Base-by-base conservation (phyloP, 2,797 vertebrate genomes). In the Mus minutoides region DNA sequence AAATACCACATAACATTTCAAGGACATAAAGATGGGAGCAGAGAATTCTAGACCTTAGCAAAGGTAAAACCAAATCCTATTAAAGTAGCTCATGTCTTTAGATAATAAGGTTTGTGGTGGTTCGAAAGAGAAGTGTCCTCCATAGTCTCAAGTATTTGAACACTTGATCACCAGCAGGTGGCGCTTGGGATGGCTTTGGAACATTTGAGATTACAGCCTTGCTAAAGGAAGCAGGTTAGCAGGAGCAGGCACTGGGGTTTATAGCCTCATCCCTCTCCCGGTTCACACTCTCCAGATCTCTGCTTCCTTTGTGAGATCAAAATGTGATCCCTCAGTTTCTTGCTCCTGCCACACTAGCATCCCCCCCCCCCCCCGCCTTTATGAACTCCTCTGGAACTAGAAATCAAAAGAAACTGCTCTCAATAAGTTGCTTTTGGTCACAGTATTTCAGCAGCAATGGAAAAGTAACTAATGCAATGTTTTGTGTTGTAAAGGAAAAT, bases 21-120 rank as follows among this genome's bases (percentile, higher is more conserved):
- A 95, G 54, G 76, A 75, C 76, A 90, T 82, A 83, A 94, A 96
- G 76, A 71, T 3, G 19, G 26, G 89, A 75, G 40, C 0, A 67
- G 14, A 24, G 71, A 91, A 84, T n/a, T 24, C 34, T 1, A 75
- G 56, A 58, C 58, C 40, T 90, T 26, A 13, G 52, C 26, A 46
- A 60, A 91, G 58, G 71, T 17, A 83, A 76, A 92, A 46, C 22
- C n/a, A 80, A 76, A 78, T 90, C 92, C 62, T 76, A 56, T 37
- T 80, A 91, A 52, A 85, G 24, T 52, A 94, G 73, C 88, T 24
- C 49, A 49, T 19, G 31, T 76, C 86, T 58, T 88, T 60, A 88
- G n/a, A 43, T 56, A 87, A 17, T 52, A 46, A 34, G 6, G 3
- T 69, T 24, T n/a, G 19, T 7, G 3, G 43, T 52, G 62, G 62